Base-by-base conservation (phyloP, 1,140 invertebrate genomes). In the Coelopa frigida region DNA sequence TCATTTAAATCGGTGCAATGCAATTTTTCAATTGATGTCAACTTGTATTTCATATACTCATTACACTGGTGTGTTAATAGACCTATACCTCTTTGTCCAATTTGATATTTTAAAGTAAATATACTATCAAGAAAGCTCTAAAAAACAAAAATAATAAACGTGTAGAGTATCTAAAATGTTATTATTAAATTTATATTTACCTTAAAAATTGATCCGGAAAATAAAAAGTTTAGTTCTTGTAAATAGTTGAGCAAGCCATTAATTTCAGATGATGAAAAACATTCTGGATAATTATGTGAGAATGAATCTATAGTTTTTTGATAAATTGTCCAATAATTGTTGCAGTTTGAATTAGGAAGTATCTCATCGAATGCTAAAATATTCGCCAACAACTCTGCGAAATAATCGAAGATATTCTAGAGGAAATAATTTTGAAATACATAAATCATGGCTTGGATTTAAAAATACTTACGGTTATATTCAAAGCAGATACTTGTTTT, bases 1-100 rank as follows among this genome's bases (percentile, higher is more conserved):
- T 75, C 72, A 42, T 77, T 76, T 48, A 74, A 72, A 42, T 79
- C 75, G 57, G 69, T 58, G 11, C 18, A 50, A 55, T 56, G 44
- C 55, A 72, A 70, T 55, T 72, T 84, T 43, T 83, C 85, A 12
- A 89, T 56, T 44, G 83, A 77, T 22, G 58, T 51, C 24, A 87
- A 71, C 21, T 74, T 70, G 54, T 80, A 79, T 58, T 77, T 81
- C 24, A 93, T 71, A 60, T 84, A 90, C 29, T 76, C 72, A 21
- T 75, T 67, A 62, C 90, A 81, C 66, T 90, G 85, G 52, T 84
- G 79, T 35, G 75, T 76, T 58, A 90, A 77, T 35, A 70, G 58
- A 10, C 75, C 57, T 23, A 72, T 72, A 54, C 80, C 83, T 59
- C 86, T 87, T 8, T 78, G 71, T 14, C 75, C 72, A 23, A 76